Base-by-base conservation (phyloP, 2,797 vertebrate species). In the Pelobates cultripes region DNA sequence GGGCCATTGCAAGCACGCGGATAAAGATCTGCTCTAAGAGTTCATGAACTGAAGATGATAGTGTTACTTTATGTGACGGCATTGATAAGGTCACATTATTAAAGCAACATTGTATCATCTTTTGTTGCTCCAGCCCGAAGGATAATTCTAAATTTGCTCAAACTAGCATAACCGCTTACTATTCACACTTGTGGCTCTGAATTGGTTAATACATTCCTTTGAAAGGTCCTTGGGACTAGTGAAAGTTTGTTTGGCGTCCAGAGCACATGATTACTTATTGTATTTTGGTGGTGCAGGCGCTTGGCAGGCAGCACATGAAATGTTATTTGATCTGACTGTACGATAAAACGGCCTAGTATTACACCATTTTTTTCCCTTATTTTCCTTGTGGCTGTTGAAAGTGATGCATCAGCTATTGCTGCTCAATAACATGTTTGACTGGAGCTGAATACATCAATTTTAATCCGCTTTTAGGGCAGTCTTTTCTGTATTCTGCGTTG, bases 271-370 rank as follows among this genome's bases (percentile, higher is more conserved):
- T 87, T 67, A 85, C 85, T 87, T 47, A 70, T 87, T 92, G 94
- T 92, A 77, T 87, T 89, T 89, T 91, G 91, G 91, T 90, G 84
- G 90, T 82, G 89, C 82, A 89, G 88, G 89, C 84, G 92, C 92
- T 96, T 95, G 96, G 96, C 95, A 93, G 91, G 91, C 91, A 86
- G 88, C 83, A 91, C 92, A 89, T 87, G 89, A 89, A 90, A 90
- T 88, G 94, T 91, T 94, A 93, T 93, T 96, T 94, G 95, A 96
- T 96, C 94, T 93, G 91, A 87, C 92, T 86, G 89, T 89, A 28
- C 83, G 92, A 93, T 91, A 91, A 94, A 93, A 92, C 91, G 91
- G 89, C 70, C 91, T 87, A 85, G 90, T 92, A 90, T 93, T 94
- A 90, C 89, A 88, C 90, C 87, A 84, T 60, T 79, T 55, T 53